Evolutionary conservation across 2,888 invertebrate species (phyloP), one percentile per base, ranked within the genome.

Genomic region (Callinectes sapidus): DNA sequence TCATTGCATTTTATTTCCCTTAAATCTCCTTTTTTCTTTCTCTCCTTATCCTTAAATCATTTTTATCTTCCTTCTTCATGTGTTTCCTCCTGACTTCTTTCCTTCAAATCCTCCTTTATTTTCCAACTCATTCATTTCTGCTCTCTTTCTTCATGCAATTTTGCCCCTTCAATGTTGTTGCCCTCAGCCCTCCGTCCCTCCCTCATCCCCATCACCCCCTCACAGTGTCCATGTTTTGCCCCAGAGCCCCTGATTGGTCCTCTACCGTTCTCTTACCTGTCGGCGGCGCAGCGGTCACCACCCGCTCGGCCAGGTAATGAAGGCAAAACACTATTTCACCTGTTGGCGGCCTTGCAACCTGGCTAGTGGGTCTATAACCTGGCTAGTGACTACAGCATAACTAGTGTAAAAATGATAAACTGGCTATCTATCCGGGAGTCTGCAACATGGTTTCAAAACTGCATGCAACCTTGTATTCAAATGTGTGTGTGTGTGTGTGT

Each of bases 161-260:
- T 88, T 16, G 61, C 32, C 32, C 61, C 18, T 61, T 55, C 85
- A 14, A 16, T 87, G 87, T 87, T 39, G 42, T 87, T 42, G 35
- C 87, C n/a, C 88, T n/a, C 87, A 23, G n/a, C 28, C 42, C n/a
- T 87, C 87, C 54, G 28, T 35, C n/a, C 77, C 77, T 90, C 39
- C 89, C 77, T 71, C 89, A 71, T 35, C 85, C 86, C 54, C 71
- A 39, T 28, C 87, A 61, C 28, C 85, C 55, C 92, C 90, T 93
- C 87, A 93, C 89, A 89, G 87, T 93, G 89, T 91, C 89, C 86
- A 88, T 86, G 66, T 89, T 66, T 89, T 48, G 86, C 66, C 92
- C 61, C 93, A 93, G 93, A 93, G 89, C 93, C 93, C 81, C 89
- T 91, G 89, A 90, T 93, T 55, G 93, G 93, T 39, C 93, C 93